These are phyloP conservation scores for Boloria euphrosyne DNA, from an alignment of 2,888 invertebrate species.

Conservation along the genomic window DNA sequence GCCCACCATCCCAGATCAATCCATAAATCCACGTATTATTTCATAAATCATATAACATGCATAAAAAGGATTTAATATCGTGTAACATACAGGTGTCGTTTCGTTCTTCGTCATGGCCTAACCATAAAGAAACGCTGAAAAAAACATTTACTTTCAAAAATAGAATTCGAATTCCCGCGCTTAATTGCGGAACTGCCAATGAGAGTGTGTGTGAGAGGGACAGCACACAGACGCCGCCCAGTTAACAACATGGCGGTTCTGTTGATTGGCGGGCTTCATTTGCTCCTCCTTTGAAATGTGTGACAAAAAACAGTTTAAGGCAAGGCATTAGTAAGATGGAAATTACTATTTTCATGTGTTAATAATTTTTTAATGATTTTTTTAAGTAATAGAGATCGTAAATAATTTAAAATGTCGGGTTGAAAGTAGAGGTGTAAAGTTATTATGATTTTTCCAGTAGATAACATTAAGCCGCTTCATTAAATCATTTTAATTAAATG, in stretches of 20 bases:
- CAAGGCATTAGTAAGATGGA: slow-evolving; percentile 4
- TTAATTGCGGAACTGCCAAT: slow-evolving; percentile 79
- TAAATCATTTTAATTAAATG: background rate
- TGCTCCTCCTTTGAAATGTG: slow-evolving; percentile 52
- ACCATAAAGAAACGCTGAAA: slow-evolving; percentile 72
- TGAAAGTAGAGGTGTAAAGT: slow-evolving; percentile 4
- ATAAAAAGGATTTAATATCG: slow-evolving; percentile 27
- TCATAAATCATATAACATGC: slow-evolving; percentile 17
- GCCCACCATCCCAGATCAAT: slow-evolving; percentile 15
- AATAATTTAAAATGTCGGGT: background rate
- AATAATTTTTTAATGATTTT: slow-evolving; percentile 9
- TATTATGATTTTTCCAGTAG: background rate
- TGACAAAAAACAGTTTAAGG: slow-evolving; percentile 24
- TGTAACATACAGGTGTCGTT: slow-evolving; percentile 62
- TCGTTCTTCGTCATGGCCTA: slow-evolving; percentile 55
- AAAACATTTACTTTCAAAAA: slow-evolving; percentile 78
- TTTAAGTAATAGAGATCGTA: slow-evolving; percentile 16
- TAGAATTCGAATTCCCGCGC: slow-evolving; percentile 81
- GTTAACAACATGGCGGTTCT: slow-evolving; percentile 85
- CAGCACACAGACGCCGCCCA: slow-evolving; percentile 72
- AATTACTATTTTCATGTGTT: slow-evolving; percentile 17
- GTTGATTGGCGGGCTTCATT: slow-evolving; percentile 81
- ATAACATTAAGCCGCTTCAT: background rate
- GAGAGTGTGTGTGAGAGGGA: slow-evolving; percentile 67
- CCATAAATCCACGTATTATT: slow-evolving; percentile 9